These are phyloP conservation scores for Drosophila incognita DNA, from an alignment of 2,888 invertebrate species.

Conservation along the genomic window DNA sequence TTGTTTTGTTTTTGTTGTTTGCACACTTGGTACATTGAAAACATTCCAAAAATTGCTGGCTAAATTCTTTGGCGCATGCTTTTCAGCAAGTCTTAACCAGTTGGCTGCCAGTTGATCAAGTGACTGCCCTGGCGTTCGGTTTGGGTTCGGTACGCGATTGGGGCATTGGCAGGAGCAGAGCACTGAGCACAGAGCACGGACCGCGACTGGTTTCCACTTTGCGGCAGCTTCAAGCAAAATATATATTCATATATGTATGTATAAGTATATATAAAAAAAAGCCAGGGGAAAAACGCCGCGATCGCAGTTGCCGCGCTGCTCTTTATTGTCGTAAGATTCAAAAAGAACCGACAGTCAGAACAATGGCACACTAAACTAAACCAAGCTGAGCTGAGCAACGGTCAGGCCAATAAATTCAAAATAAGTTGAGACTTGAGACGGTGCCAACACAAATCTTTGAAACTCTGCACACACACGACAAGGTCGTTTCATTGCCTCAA, in stretches of 20 bases:
- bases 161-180: slow-evolving; percentile 72
- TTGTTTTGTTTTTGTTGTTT: slow-evolving; percentile 55
- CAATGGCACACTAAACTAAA: slow-evolving; percentile 79
- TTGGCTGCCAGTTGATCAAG: slow-evolving; percentile 74
- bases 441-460: slow-evolving; percentile 40
- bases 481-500: slow-evolving; percentile 55
- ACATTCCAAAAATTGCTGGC: slow-evolving; percentile 78
- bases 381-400: slow-evolving; percentile 29
- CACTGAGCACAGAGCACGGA: slow-evolving; percentile 36
- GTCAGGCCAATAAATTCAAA: slow-evolving; percentile 64
- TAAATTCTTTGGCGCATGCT: slow-evolving; percentile 81
- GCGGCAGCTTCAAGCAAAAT: slow-evolving; percentile 60
- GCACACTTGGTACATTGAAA: slow-evolving; percentile 76
- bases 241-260: not conserved
- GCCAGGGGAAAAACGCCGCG: slow-evolving; percentile 42
- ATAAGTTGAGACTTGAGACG: slow-evolving; percentile 49
- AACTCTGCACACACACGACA: slow-evolving; percentile 53
- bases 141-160: slow-evolving; percentile 49
- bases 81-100: slow-evolving; percentile 71
- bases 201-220: slow-evolving; percentile 63
- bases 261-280: slow-evolving; percentile 5
- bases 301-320: slow-evolving; percentile 44
- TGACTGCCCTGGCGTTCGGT: slow-evolving; percentile 56
- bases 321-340: slow-evolving; percentile 76
- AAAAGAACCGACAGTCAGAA: slow-evolving; percentile 68